Evolutionary conservation across 2,113 vertebrate genomes (phyloP).

Genomic region (Forbesichthys agassizii): DNA sequence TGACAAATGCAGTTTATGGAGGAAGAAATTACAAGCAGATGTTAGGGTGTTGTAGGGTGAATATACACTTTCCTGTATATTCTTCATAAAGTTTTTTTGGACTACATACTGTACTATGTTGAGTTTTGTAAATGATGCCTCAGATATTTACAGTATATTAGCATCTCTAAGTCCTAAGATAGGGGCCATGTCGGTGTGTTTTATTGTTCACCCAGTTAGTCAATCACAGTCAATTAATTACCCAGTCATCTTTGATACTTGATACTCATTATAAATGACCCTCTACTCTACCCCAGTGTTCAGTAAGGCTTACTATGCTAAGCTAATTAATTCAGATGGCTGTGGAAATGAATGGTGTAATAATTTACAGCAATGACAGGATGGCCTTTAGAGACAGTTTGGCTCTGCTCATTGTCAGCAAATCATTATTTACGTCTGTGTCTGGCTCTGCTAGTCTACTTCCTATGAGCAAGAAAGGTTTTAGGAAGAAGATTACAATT

Average conservation of each 20-base stretch:
- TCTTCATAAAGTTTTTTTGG: too few species aligned
- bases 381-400: slow-evolving; percentile 10
- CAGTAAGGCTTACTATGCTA: background rate
- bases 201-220: background rate
- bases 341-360: background rate
- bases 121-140: too few species aligned
- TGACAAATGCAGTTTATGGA: too few species aligned
- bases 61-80: too few species aligned
- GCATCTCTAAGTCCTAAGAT: too few species aligned
- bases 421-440: background rate
- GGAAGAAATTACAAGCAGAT: too few species aligned
- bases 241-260: background rate
- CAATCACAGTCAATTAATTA: slow-evolving; percentile 6
- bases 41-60: too few species aligned
- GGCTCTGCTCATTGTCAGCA: slow-evolving; percentile 4
- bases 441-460: background rate
- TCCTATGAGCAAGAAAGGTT: background rate
- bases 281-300: background rate
- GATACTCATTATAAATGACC: background rate
- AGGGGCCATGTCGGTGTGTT: background rate
- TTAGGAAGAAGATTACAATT: too few species aligned
- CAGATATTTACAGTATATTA: too few species aligned
- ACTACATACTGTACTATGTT: too few species aligned
- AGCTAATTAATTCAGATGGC: background rate
- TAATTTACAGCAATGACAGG: background rate